These are phyloP conservation scores for Phoxinus dragarum DNA, from an alignment of 2,797 vertebrate genomes.

Conservation along the genomic window DNA sequence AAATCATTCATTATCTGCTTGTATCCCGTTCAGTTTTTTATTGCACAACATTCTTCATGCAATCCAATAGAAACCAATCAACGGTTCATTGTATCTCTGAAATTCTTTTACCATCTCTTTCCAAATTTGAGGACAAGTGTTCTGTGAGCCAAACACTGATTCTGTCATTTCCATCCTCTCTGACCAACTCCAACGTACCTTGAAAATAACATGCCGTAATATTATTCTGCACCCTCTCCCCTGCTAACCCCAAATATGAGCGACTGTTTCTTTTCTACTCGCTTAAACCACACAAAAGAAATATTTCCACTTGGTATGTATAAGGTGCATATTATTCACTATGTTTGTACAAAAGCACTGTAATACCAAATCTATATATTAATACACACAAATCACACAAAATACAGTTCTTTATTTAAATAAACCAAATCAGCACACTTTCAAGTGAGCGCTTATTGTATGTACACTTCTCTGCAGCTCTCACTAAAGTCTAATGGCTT, in stretches of 20 bases:
- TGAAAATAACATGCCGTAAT: neutral
- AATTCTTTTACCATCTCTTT: neutral
- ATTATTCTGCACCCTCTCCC: neutral
- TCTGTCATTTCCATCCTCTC: neutral
- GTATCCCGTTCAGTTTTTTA: neutral
- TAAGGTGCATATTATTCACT: constrained; percentile 71
- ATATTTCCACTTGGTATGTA: constrained; percentile 66
- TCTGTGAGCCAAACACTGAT: neutral
- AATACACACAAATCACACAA: neutral
- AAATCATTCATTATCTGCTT: neutral
- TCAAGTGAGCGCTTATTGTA: neutral
- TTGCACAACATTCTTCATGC: constrained; percentile 14
- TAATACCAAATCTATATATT: neutral
- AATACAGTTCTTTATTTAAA: neutral
- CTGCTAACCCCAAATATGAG: neutral
- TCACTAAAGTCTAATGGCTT: neutral
- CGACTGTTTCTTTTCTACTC: neutral
- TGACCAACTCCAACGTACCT: constrained; percentile 6
- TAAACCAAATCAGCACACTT: neutral
- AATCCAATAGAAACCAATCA: constrained; percentile 2
- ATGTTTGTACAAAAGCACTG: constrained; percentile 25
- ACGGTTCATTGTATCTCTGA: neutral
- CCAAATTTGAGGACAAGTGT: neutral
- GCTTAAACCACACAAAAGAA: neutral
- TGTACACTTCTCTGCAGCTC: neutral